Percentiles rank a stretch among this genome's conserved stretches.
These are phyloP conservation scores for Centruroides sculpturatus DNA, from an alignment of 1,140 invertebrate genomes.

Conservation along the genomic window DNA sequence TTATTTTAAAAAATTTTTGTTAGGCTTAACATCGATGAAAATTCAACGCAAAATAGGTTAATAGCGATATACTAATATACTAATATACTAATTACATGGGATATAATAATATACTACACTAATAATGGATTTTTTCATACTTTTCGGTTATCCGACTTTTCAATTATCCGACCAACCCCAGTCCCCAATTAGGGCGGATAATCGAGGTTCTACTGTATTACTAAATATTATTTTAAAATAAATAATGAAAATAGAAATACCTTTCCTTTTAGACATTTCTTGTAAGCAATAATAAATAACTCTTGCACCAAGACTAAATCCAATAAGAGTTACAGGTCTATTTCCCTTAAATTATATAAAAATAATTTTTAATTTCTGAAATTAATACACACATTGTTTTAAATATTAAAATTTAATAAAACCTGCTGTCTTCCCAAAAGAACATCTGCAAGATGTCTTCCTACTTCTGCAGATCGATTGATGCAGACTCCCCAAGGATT, in stretches of 20 bases:
- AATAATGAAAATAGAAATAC: constrained; percentile 15
- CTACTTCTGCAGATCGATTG: constrained; percentile 44
- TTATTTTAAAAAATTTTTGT: too few species aligned
- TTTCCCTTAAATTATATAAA: constrained; percentile 32
- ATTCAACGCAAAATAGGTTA: too few species aligned
- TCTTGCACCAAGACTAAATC: constrained; percentile 53
- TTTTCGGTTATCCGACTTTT: too few species aligned
- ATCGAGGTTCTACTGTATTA: too few species aligned
- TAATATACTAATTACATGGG: too few species aligned
- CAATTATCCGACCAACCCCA: too few species aligned
- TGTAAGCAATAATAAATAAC: constrained; percentile 52
- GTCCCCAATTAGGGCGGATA: too few species aligned
- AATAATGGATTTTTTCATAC: too few species aligned
- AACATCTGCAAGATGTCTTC: constrained; percentile 51
- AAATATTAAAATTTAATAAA: constrained; percentile 6
- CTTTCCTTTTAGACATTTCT: constrained; percentile 38
- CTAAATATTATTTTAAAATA: too few species aligned
- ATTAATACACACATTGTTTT: neutral
- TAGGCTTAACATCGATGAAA: too few species aligned
- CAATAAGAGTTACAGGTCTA: constrained; percentile 53
- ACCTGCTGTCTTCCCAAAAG: constrained; percentile 43
- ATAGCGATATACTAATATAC: too few species aligned
- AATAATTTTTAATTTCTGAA: neutral
- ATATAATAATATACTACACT: too few species aligned
- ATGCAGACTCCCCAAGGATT: constrained; percentile 62